Base-by-base conservation (phyloP, 1,140 invertebrate genomes). In the Caenorhabditis remanei region DNA sequence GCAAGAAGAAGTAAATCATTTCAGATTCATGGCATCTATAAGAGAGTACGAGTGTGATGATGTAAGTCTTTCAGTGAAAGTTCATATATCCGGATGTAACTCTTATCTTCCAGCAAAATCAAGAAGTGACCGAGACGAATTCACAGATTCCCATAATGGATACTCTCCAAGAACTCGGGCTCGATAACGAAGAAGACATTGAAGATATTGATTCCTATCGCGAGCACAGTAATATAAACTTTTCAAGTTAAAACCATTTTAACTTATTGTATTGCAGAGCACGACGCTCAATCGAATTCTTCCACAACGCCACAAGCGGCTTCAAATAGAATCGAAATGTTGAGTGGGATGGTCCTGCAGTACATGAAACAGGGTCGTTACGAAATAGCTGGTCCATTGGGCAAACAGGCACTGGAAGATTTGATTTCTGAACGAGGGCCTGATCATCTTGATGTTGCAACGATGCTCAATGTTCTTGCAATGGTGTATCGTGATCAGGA, bases 351-450 rank as follows among this genome's bases (percentile, higher is more conserved):
- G 89, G 93, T 99, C 50, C 99, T 99, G 90, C 98, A 99, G 93
- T 99, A 99, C 94, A 98, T 98, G 41, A 97, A 97, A 50, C 97
- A 99, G 93, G 98, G 98, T 32, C 92, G 97, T 61, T 99, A 99
- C 92, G 97, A 99, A 93, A 98, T 99, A 4, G 98, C 98, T 6
- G 98, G 99, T 82, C 98, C 98, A 4, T 94, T 99, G 2, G 99
- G 98, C 94, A 99, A 99, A 93, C 98, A 99, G 93, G 98, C 98
- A 0, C 94, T 99, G 21, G 98, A 99, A 93, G 98, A 99, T 94
- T 94, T 99, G 89, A 98, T 99, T 94, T 99, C 98, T 93, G 99
- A 97, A 0, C 97, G 96, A 86, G 98, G 98, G 0, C 97, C 99
- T 93, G 97, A 99, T 94, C 97, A 99, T 94, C 98, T 98, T 0